Evolutionary conservation across 2,797 vertebrate genomes (phyloP).

Genomic region (Clarias laeviceps): DNA sequence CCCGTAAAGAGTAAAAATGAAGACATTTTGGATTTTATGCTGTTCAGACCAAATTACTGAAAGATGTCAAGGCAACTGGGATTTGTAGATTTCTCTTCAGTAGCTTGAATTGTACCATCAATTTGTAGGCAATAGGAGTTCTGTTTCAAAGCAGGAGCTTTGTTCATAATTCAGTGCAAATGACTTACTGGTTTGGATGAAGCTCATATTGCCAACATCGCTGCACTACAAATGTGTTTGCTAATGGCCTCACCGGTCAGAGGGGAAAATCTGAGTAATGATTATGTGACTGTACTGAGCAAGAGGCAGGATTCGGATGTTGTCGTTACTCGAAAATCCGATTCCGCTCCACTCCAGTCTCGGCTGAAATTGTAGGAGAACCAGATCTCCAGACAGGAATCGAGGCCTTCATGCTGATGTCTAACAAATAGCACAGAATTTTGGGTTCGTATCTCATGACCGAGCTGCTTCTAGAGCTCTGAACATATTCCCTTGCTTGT

Average conservation of each 20-base stretch:
- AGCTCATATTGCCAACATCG: conserved; percentile 24
- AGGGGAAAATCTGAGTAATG: conserved; percentile 32
- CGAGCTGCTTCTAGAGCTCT: not conserved
- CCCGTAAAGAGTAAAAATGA: not conserved
- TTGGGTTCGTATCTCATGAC: not conserved
- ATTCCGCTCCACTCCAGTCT: not conserved
- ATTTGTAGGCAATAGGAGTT: conserved; percentile 7
- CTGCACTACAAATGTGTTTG: conserved; percentile 21
- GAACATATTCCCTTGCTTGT: not conserved
- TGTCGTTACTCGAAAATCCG: conserved; percentile 15
- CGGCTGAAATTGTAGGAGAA: not conserved
- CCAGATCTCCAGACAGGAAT: not conserved
- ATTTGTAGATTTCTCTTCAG: not conserved
- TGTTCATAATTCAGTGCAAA: conserved; percentile 29
- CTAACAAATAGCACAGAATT: not conserved
- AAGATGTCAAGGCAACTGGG: not conserved
- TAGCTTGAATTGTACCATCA: not conserved
- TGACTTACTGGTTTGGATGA: conserved; percentile 1
- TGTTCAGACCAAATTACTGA: conserved; percentile 1
- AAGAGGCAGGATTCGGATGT: conserved; percentile 13
- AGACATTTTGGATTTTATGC: not conserved
- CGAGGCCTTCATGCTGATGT: not conserved
- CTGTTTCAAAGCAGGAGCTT: not conserved
- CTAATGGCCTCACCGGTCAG: conserved; percentile 34
- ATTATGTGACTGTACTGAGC: conserved; percentile 29